Percentiles rank a stretch among this genome's conserved stretches.
Conservation (phyloP, 2,888 invertebrate genomes). For the Chymomyza procnemis region DNA sequence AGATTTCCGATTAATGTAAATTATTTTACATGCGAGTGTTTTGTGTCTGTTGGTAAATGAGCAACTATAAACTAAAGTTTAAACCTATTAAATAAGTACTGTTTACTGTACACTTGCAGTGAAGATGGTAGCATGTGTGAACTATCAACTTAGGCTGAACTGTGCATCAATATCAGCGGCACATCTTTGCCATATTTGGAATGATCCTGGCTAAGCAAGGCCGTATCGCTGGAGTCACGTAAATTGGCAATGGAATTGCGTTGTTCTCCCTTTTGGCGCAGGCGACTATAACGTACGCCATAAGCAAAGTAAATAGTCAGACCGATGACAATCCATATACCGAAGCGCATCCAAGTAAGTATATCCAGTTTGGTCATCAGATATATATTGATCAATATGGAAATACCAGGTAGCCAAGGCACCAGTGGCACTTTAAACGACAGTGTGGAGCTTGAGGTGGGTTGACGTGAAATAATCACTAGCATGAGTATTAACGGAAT, state of each 20-base stretch:
- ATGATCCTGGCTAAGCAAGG: slow-evolving; percentile 34
- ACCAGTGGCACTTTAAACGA: slow-evolving; percentile 88
- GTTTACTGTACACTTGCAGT: background rate
- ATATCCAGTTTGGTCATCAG: slow-evolving; percentile 84
- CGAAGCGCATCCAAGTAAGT: slow-evolving; percentile 90
- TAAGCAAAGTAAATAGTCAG: slow-evolving; percentile 82
- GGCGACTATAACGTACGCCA: slow-evolving; percentile 80
- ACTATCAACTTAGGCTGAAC: slow-evolving; percentile 19
- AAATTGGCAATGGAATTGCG: slow-evolving; percentile 46
- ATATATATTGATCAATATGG: slow-evolving; percentile 90
- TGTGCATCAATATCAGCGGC: slow-evolving; percentile 31
- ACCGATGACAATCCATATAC: slow-evolving; percentile 89
- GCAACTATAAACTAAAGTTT: slow-evolving; percentile 15
- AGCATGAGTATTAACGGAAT: slow-evolving; percentile 78
- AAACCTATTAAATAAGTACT: slow-evolving; percentile 8
- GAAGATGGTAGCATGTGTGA: background rate
- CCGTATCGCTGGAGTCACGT: slow-evolving; percentile 49
- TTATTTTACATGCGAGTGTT: background rate
- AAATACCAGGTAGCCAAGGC: slow-evolving; percentile 88
- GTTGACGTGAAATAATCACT: slow-evolving; percentile 81
- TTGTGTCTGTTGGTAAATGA: slow-evolving; percentile 20
- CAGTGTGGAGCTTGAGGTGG: slow-evolving; percentile 82
- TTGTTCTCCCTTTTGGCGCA: slow-evolving; percentile 54
- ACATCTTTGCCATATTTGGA: slow-evolving; percentile 20
- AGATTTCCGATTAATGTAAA: slow-evolving; percentile 12